A percentile compares a stretch with the other conserved stretches of the same genome.
phyloP scores from a whole-genome alignment of 2,113 vertebrate species.

The Tichodroma muraria region DNA sequence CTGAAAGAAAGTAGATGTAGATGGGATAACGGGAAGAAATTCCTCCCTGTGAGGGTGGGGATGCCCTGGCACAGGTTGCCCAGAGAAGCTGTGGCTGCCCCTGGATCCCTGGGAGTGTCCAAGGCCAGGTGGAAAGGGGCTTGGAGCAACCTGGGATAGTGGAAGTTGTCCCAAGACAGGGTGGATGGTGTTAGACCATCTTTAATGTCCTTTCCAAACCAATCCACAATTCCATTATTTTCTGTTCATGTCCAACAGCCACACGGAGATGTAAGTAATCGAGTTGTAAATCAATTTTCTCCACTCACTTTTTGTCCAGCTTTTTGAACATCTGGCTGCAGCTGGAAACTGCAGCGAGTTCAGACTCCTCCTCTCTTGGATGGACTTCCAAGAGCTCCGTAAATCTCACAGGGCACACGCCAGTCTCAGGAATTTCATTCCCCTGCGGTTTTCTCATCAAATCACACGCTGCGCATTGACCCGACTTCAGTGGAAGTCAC shows the following conservation, averaged over 20 bases:
- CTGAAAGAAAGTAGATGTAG: not conserved
- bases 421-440: not conserved
- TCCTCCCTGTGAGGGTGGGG: not conserved
- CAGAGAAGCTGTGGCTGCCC: not conserved
- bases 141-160: not conserved
- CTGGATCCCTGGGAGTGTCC: not conserved
- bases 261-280: accelerated
- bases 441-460: not conserved
- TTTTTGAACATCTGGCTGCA: not conserved
- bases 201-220: not conserved
- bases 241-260: not conserved
- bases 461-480: not conserved
- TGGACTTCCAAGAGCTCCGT: not conserved
- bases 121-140: accelerated
- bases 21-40: not conserved
- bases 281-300: not conserved
- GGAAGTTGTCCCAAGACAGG: not conserved
- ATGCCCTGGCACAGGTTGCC: accelerated
- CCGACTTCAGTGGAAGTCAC: not conserved
- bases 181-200: not conserved
- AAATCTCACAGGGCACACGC: not conserved
- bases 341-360: not conserved
- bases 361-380: not conserved
- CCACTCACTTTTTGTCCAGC: not conserved
- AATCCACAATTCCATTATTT: not conserved